Evolutionary conservation across 2,888 invertebrate genomes (phyloP).

Genomic region (Erebia aethiops): DNA sequence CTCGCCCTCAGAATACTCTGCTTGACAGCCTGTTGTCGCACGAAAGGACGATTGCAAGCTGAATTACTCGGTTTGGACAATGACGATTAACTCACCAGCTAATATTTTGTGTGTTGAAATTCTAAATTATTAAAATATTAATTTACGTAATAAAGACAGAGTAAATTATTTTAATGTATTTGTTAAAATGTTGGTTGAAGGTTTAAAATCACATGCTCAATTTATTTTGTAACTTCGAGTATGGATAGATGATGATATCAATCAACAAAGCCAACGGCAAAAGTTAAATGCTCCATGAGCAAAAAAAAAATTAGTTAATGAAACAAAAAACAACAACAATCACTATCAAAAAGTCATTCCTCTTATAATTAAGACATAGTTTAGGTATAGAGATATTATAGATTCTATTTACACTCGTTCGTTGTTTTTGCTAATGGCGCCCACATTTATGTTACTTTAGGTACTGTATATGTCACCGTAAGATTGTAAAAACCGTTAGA

Average conservation of each 20-base stretch:
- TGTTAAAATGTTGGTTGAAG: slow-evolving; percentile 1
- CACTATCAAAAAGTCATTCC: slow-evolving; percentile 41
- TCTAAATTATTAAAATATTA: background rate
- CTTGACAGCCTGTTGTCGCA: slow-evolving; percentile 93
- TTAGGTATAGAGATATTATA: slow-evolving; percentile 12
- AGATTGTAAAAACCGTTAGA: too few relatives aligned
- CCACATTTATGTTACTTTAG: slow-evolving; percentile 14
- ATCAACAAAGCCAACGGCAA: background rate
- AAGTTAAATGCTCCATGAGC: background rate
- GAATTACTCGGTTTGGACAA: slow-evolving; percentile 93
- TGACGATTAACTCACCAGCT: slow-evolving; percentile 85
- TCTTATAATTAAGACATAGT: slow-evolving; percentile 31
- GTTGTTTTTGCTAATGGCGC: slow-evolving; percentile 24
- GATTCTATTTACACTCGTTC: slow-evolving; percentile 38
- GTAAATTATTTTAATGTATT: background rate
- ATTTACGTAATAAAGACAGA: background rate
- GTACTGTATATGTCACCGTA: slow-evolving; percentile 7
- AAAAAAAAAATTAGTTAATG: background rate
- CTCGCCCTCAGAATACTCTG: slow-evolving; percentile 94
- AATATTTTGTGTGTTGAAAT: background rate
- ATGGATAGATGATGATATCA: too few relatives aligned
- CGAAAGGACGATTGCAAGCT: slow-evolving; percentile 91
- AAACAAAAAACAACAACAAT: slow-evolving; percentile 38
- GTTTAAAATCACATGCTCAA: slow-evolving; percentile 16
- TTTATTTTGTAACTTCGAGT: slow-evolving; percentile 9